Conservation (phyloP, 2,888 invertebrate genomes). For the Cremastinae sp. region DNA sequence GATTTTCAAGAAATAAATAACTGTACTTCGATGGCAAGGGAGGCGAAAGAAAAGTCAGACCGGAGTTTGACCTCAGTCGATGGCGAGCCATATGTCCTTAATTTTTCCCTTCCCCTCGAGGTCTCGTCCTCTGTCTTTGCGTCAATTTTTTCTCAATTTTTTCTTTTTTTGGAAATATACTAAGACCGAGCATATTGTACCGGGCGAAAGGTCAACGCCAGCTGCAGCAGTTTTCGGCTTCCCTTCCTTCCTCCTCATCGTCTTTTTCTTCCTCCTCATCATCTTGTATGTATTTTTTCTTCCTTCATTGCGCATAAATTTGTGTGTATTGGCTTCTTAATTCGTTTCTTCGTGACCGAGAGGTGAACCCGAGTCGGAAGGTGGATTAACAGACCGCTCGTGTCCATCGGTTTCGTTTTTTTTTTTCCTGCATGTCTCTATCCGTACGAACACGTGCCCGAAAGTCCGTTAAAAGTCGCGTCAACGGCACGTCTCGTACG, state of each 20-base stretch:
- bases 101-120: not conserved
- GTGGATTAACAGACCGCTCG: constrained; percentile 36
- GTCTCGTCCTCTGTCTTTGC: constrained; percentile 37
- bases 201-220: constrained; percentile 67
- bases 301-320: not conserved
- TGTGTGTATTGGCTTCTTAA: constrained; percentile 45
- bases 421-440: not conserved
- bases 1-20: too few relatives aligned
- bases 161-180: constrained; percentile 51
- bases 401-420: constrained; percentile 21
- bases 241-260: constrained; percentile 58
- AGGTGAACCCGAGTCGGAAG: constrained; percentile 35
- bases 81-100: constrained; percentile 61
- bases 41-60: constrained; percentile 44
- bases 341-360: constrained; percentile 52
- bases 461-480: constrained; percentile 69
- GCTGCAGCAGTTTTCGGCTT: constrained; percentile 76
- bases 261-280: constrained; percentile 41
- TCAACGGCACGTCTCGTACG: constrained; percentile 54
- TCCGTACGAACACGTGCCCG: constrained; percentile 72
- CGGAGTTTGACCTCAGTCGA: constrained; percentile 54
- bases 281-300: constrained; percentile 11
- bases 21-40: not conserved
- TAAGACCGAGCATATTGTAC: constrained; percentile 49
- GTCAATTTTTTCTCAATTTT: constrained; percentile 24